Evolutionary conservation across 2,113 vertebrate species (phyloP).

Genomic region (Myiopsitta monachus): DNA sequence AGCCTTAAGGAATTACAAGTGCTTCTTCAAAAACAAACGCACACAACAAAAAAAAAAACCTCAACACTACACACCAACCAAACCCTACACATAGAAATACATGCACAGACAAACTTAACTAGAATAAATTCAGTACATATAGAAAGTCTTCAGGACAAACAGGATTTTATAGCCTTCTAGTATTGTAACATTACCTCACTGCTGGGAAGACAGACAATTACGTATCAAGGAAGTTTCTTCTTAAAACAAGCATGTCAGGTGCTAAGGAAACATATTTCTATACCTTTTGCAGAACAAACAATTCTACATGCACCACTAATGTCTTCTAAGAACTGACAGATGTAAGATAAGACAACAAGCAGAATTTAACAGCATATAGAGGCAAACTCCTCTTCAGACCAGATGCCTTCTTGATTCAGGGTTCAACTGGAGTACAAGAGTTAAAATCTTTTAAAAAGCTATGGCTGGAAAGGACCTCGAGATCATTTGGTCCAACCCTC

Average conservation of each 20-base stretch:
- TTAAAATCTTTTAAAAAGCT: neutral
- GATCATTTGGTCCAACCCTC: neutral
- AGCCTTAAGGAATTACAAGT: neutral
- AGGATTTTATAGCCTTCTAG: neutral
- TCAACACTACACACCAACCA: neutral
- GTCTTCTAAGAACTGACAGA: no score
- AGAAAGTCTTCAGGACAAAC: neutral
- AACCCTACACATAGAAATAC: neutral
- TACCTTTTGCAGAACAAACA: neutral
- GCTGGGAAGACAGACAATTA: neutral
- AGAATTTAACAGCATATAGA: neutral
- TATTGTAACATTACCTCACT: neutral
- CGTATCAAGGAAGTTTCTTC: neutral
- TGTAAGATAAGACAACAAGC: neutral
- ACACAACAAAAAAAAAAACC: no score
- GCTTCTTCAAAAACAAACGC: neutral
- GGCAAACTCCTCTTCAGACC: neutral
- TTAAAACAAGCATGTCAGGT: neutral
- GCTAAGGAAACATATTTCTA: neutral
- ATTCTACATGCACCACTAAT: neutral
- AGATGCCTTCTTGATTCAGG: neutral
- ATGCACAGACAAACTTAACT: neutral
- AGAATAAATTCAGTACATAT: neutral
- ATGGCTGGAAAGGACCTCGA: neutral
- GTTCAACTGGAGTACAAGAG: neutral